Percentiles rank a stretch among this genome's conserved stretches.
Evolutionary conservation across 2,113 vertebrate species (phyloP).

Genomic region (Oreochromis tanganicae): DNA sequence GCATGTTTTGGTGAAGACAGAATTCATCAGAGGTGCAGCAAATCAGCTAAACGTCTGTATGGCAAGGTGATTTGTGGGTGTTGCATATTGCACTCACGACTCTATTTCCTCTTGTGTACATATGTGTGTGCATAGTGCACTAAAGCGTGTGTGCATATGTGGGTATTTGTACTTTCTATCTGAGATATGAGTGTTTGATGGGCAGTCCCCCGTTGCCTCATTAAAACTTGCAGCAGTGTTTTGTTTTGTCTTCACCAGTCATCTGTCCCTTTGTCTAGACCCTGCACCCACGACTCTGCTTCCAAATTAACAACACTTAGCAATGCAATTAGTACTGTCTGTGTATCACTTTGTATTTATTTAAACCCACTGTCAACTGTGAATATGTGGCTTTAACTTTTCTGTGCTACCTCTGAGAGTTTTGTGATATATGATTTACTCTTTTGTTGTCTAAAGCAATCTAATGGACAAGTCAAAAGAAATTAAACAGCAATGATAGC

Average conservation of each 20-base stretch:
- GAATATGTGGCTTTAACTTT: background rate
- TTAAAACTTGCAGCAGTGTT: slow-evolving; percentile 64
- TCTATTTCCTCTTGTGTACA: background rate
- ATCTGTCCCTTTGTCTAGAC: slow-evolving; percentile 57
- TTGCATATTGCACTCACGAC: background rate
- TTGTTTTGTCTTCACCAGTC: slow-evolving; percentile 53
- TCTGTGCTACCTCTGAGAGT: background rate
- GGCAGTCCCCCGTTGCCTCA: slow-evolving; percentile 59
- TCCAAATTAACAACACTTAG: slow-evolving; percentile 34
- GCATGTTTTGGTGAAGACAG: slow-evolving; percentile 17
- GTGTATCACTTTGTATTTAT: slow-evolving; percentile 12
- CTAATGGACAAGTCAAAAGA: background rate
- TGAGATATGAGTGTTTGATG: slow-evolving; percentile 34
- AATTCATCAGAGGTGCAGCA: slow-evolving; percentile 20
- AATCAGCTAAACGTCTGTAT: background rate
- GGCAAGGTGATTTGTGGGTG: background rate
- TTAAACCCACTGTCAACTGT: background rate
- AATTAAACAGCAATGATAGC: background rate
- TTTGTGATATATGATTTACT: background rate
- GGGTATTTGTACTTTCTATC: background rate
- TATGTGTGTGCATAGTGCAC: background rate
- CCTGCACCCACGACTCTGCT: background rate
- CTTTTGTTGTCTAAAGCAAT: background rate
- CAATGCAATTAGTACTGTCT: slow-evolving; percentile 24
- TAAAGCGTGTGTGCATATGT: background rate